A percentile compares a stretch with the other conserved stretches of the same genome.
phyloP scores from a whole-genome alignment of 30 jellyfish, hydroid and myxozoan species.

The Aurelia sp. region DNA sequence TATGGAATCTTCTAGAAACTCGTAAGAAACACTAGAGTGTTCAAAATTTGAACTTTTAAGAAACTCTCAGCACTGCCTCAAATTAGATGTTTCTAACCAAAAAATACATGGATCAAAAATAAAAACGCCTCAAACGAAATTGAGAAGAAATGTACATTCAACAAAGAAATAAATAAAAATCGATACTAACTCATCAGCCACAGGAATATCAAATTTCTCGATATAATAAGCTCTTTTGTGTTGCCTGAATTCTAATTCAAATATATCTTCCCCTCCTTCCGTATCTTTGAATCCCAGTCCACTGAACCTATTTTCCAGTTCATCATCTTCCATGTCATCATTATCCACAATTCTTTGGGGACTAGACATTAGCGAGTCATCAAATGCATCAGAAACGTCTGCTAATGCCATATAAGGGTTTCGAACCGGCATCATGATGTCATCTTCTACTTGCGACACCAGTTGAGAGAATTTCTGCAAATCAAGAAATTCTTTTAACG shows the following conservation, averaged over 20 bases:
- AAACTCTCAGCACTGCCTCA: too few relatives aligned
- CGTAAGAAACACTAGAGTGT: too few relatives aligned
- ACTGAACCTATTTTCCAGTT: slow-evolving; percentile 31
- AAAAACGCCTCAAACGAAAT: not conserved
- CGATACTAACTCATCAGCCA: slow-evolving; percentile 77
- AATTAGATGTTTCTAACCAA: too few relatives aligned
- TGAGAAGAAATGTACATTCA: too few relatives aligned
- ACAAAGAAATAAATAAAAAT: not conserved
- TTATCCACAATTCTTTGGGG: slow-evolving; percentile 21
- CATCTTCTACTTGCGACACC: slow-evolving; percentile 68
- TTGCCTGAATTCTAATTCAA: slow-evolving; percentile 85
- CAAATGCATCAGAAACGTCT: slow-evolving; percentile 70
- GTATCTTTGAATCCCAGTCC: slow-evolving; percentile 61
- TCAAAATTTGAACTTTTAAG: too few relatives aligned
- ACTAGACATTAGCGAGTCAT: slow-evolving; percentile 44
- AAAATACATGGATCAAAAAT: too few relatives aligned
- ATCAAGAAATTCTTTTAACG: too few relatives aligned
- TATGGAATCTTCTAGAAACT: too few relatives aligned
- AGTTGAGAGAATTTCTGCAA: slow-evolving; percentile 50
- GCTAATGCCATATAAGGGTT: slow-evolving; percentile 74
- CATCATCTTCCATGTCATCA: slow-evolving; percentile 17
- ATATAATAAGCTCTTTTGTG: slow-evolving; percentile 86
- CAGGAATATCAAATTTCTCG: slow-evolving; percentile 83
- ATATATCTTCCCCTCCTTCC: slow-evolving; percentile 79
- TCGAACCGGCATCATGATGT: slow-evolving; percentile 47